Evolutionary conservation across 2,113 vertebrate species (phyloP).

Genomic region (Tenebrosternarchus preto): DNA sequence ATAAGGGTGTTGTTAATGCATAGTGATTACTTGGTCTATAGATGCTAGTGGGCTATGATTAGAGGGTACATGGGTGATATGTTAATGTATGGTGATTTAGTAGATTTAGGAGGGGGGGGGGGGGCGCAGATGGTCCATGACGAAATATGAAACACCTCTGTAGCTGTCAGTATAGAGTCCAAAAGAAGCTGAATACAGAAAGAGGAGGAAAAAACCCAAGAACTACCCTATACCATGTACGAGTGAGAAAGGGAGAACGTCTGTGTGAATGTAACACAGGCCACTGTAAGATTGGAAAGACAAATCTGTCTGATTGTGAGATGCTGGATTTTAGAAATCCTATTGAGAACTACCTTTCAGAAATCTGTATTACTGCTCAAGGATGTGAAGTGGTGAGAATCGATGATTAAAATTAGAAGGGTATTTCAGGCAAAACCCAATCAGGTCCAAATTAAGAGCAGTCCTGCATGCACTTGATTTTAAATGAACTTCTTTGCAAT

Average conservation of each 20-base stretch:
- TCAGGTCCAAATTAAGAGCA: slow-evolving; percentile 5
- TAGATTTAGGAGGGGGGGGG: too few species aligned
- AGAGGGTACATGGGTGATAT: too few species aligned
- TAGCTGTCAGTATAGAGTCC: too few species aligned
- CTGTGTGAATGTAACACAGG: too few species aligned
- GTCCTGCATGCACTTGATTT: not conserved
- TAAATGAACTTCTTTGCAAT: slow-evolving; percentile 4
- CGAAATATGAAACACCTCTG: too few species aligned
- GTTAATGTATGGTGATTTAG: too few species aligned
- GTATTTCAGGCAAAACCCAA: slow-evolving; percentile 1
- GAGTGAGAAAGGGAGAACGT: too few species aligned
- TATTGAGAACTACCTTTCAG: not conserved
- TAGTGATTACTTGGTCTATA: slow-evolving; percentile 37
- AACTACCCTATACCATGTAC: too few species aligned
- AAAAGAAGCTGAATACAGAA: too few species aligned
- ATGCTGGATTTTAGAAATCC: not conserved
- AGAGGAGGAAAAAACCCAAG: too few species aligned
- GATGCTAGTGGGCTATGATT: too few species aligned
- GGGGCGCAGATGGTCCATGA: slow-evolving; percentile 46
- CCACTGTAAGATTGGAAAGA: not conserved
- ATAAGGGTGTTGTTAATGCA: slow-evolving; percentile 44
- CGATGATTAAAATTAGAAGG: slow-evolving; percentile 34
- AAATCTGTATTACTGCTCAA: not conserved
- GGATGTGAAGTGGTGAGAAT: slow-evolving; percentile 10
- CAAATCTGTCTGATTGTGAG: not conserved